Base-by-base conservation (phyloP, 2,888 invertebrate species). In the Tenthredo scrophulariae region DNA sequence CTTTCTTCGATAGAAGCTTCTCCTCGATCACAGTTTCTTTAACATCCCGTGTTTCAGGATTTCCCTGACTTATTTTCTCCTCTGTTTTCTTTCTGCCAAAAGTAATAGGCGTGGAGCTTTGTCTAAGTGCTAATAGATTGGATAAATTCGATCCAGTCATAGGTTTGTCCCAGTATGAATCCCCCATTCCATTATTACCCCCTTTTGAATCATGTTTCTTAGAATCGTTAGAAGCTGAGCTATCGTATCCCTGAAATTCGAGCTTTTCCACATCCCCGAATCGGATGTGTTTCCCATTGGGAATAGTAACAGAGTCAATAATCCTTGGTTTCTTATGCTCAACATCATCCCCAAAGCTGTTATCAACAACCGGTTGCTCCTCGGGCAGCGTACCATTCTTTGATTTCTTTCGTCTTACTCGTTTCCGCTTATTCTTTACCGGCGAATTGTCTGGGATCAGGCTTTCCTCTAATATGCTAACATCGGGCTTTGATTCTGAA, bases 281-380 rank as follows among this genome's bases (percentile, higher is more conserved):
- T 29, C 91, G 86, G 84, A 92, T 92, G 82, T 92, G 92, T 84
- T 91, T 91, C n/a, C 88, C 88, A 54, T 88, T 79, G 18, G 91
- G 62, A 70, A 92, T 74, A 10, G 85, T 26, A 40, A 86, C 43
- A 10, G 89, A 88, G 85, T 90, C 85, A 79, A 90, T 87, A 33
- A 91, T 88, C 54, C 87, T 90, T n/a, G 91, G 90, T 75, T 91
- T 92, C 22, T 88, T 89, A 0, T 79, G 26, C 70, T 86, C 84
- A 2, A 37, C 84, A 4, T 85, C 26, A 37, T 33, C 58, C 13
- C 15, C 29, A 15, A 29, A n/a, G n/a, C 54, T n/a, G 54, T 54
- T 82, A 40, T 26, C 29, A 29, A n/a, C 29, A 13, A 37, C 26
- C 1, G 40, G 0, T 9, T 40, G 84, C 22, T 46, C 7, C 26